phyloP scores from a whole-genome alignment of 2,888 invertebrate genomes.

The Drosophila antonietae region DNA sequence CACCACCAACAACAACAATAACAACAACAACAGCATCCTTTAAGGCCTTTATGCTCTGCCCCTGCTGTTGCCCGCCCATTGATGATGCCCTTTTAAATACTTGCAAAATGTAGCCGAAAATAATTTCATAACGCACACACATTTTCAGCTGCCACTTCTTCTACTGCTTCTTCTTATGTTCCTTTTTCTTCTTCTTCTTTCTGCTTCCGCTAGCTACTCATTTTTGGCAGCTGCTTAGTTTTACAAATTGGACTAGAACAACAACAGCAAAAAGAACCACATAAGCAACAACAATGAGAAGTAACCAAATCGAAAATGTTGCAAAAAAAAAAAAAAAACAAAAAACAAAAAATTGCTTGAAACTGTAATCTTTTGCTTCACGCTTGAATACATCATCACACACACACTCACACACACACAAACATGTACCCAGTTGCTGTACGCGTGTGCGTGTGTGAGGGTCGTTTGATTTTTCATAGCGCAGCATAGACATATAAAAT shows the following conservation, averaged over 20 bases:
- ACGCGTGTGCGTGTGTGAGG: slow-evolving; percentile 31
- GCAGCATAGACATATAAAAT: slow-evolving; percentile 50
- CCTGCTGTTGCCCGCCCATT: background rate
- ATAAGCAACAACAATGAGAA: slow-evolving; percentile 18
- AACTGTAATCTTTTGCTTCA: slow-evolving; percentile 75
- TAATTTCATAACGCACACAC: slow-evolving; percentile 48
- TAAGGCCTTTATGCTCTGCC: slow-evolving; percentile 28
- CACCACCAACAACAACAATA: slow-evolving; percentile 13
- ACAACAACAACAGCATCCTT: slow-evolving; percentile 19
- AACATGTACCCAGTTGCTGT: background rate
- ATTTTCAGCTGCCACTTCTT: slow-evolving; percentile 11
- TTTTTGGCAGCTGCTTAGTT: slow-evolving; percentile 69
- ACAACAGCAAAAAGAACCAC: slow-evolving; percentile 9
- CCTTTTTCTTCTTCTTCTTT: background rate
- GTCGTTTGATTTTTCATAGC: slow-evolving; percentile 55
- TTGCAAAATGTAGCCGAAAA: slow-evolving; percentile 26
- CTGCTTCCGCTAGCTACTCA: slow-evolving; percentile 1
- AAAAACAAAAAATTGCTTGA: slow-evolving; percentile 55
- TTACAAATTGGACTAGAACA: slow-evolving; percentile 61
- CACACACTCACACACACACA: slow-evolving; percentile 32
- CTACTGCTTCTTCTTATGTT: slow-evolving; percentile 6
- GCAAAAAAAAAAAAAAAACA: slow-evolving; percentile 18
- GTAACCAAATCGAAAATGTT: slow-evolving; percentile 28
- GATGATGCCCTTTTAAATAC: slow-evolving; percentile 55
- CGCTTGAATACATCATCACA: slow-evolving; percentile 69